phyloP scores from a whole-genome alignment of 2,888 invertebrate species.

The Cynaeus angustus region DNA sequence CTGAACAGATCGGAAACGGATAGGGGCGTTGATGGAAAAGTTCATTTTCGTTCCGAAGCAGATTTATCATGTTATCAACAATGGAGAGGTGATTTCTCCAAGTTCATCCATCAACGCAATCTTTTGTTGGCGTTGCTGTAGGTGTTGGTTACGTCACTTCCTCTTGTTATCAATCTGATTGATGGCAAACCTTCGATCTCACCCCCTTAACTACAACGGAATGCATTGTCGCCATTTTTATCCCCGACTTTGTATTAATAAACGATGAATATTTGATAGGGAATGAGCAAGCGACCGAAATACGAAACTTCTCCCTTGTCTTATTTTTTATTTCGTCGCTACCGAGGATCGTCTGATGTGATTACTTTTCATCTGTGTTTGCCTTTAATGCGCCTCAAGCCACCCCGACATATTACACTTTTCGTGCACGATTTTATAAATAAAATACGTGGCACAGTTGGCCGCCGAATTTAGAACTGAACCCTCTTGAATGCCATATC shows the following conservation, averaged over 20 bases:
- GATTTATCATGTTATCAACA: constrained; percentile 53
- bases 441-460: background rate
- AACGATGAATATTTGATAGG: constrained; percentile 42
- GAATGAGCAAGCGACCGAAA: constrained; percentile 8
- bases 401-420: constrained; percentile 35
- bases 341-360: constrained; percentile 30
- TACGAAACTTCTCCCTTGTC: constrained; percentile 20
- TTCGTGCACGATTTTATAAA: constrained; percentile 4
- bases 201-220: constrained; percentile 30
- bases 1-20: background rate
- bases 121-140: constrained; percentile 56
- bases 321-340: constrained; percentile 30
- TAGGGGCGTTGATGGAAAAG: constrained; percentile 14
- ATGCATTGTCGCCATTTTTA: constrained; percentile 44
- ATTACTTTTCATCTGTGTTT: constrained; percentile 47
- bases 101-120: constrained; percentile 52
- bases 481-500: background rate
- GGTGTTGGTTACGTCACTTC: constrained; percentile 63
- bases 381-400: constrained; percentile 44
- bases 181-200: constrained; percentile 55
- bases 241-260: constrained; percentile 34
- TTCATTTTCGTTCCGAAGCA: constrained; percentile 40
- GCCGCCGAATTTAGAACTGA: background rate
- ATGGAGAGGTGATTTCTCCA: constrained; percentile 48
- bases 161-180: constrained; percentile 65